Evolutionary conservation across 1,140 invertebrate species (phyloP).

Genomic region (Nilaparvata lugens): DNA sequence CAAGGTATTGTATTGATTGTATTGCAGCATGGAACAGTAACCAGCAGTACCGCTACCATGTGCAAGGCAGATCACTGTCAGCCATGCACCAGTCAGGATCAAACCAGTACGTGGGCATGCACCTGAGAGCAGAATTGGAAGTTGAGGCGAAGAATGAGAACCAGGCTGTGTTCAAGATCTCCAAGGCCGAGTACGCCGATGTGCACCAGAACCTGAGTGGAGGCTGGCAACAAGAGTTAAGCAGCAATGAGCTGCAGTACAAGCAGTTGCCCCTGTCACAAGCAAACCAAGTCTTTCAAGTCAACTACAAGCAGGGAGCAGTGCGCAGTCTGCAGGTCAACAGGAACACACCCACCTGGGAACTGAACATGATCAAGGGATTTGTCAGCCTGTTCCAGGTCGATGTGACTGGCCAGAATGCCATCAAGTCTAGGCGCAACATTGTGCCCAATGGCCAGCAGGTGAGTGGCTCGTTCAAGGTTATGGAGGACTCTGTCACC

Average conservation of each 20-base stretch:
- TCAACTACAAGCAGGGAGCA: constrained; percentile 46
- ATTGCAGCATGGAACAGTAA: constrained; percentile 42
- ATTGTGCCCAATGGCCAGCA: constrained; percentile 39
- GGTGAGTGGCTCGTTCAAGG: constrained; percentile 44
- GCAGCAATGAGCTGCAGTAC: constrained; percentile 40
- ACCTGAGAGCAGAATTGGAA: constrained; percentile 42
- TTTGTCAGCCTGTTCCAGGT: constrained; percentile 53
- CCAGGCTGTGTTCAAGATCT: constrained; percentile 30
- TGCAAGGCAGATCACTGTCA: constrained; percentile 46
- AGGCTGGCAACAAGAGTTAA: constrained; percentile 37
- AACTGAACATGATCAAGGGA: constrained; percentile 57
- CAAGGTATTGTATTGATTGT: too few species aligned
- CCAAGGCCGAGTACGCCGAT: constrained; percentile 41
- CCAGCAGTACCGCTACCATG: constrained; percentile 48
- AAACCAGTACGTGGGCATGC: constrained; percentile 42
- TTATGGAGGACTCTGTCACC: constrained; percentile 56
- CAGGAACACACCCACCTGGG: constrained; percentile 41
- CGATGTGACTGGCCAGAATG: constrained; percentile 42
- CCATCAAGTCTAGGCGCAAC: constrained; percentile 36
- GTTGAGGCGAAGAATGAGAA: constrained; percentile 40
- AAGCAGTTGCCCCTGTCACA: constrained; percentile 35
- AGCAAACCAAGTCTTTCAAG: constrained; percentile 47
- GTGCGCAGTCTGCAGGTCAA: constrained; percentile 41
- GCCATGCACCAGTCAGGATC: constrained; percentile 38
- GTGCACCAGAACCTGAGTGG: constrained; percentile 42